Evolutionary conservation across 1,140 invertebrate species (phyloP).

Genomic region (Drosophila kepulauana): DNA sequence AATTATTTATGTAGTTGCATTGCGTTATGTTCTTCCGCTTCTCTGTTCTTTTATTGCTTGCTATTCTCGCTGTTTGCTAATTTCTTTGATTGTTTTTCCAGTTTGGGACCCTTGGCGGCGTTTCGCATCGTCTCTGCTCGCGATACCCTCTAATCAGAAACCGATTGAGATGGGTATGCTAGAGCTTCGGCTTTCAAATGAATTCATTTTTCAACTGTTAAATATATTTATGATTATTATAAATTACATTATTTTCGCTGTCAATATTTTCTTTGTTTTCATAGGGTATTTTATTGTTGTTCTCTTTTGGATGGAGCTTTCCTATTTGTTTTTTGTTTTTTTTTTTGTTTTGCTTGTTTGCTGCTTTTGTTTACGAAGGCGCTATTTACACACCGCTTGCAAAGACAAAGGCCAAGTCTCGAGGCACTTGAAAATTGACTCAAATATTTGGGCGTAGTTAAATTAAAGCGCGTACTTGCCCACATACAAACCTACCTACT

Average conservation of each 20-base stretch:
- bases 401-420: conserved; percentile 78
- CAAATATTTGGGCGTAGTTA: conserved; percentile 71
- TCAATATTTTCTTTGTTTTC: not conserved
- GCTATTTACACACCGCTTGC: conserved; percentile 73
- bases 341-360: conserved; percentile 28
- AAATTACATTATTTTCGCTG: not conserved
- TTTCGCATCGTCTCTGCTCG: conserved; percentile 33
- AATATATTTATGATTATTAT: not conserved
- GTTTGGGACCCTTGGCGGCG: conserved; percentile 34
- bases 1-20: conserved; percentile 83
- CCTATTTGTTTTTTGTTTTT: conserved; percentile 8
- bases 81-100: conserved; percentile 81
- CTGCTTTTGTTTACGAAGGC: conserved; percentile 65
- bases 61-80: conserved; percentile 75
- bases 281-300: not conserved
- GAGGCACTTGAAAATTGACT: conserved; percentile 75
- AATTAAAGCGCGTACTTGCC: conserved; percentile 47
- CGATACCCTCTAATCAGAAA: not conserved
- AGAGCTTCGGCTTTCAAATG: no score
- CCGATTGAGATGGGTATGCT: not conserved
- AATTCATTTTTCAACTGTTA: no score
- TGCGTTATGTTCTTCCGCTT: conserved; percentile 74
- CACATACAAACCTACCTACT: not conserved
- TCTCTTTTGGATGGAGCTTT: not conserved
- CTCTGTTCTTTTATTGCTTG: conserved; percentile 60